A percentile compares a stretch with the other conserved stretches of the same genome.
These are phyloP conservation scores for Rotaria sp. DNA, from an alignment of 2,888 invertebrate genomes.

Conservation along the genomic window DNA sequence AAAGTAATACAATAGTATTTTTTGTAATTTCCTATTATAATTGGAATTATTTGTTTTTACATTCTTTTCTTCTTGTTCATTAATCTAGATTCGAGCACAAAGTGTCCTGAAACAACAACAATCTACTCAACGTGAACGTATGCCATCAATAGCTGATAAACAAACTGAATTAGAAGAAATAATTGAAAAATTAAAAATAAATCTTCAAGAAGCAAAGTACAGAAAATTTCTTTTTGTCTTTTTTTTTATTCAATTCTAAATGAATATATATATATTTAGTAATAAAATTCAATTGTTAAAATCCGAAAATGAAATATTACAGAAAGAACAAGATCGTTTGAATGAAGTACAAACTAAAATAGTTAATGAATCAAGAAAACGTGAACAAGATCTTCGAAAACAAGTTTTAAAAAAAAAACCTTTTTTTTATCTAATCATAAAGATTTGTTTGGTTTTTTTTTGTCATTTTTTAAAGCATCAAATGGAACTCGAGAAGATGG, in stretches of 20 bases:
- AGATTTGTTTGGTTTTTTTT: neutral
- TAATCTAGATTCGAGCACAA: slow-evolving; percentile 65
- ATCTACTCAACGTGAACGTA: slow-evolving; percentile 39
- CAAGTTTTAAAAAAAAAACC: slow-evolving; percentile 44
- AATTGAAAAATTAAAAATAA: slow-evolving; percentile 52
- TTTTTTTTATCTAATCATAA: neutral
- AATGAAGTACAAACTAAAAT: slow-evolving; percentile 48
- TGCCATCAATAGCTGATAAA: neutral
- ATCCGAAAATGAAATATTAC: slow-evolving; percentile 48
- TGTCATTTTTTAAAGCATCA: neutral
- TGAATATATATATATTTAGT: slow-evolving; percentile 44
- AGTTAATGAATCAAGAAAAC: slow-evolving; percentile 47
- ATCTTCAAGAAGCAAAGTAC: slow-evolving; percentile 52
- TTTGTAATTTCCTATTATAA: too few species aligned
- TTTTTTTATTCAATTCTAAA: too few species aligned
- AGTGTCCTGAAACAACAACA: slow-evolving; percentile 71
- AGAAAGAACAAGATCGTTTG: slow-evolving; percentile 52
- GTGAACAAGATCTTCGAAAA: slow-evolving; percentile 47
- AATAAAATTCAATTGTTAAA: slow-evolving; percentile 45
- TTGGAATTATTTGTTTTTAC: too few species aligned
- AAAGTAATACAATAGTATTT: too few species aligned
- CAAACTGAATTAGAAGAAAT: slow-evolving; percentile 47
- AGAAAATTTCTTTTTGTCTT: too few species aligned
- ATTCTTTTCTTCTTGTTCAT: neutral
- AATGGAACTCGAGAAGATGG: slow-evolving; percentile 45